These are phyloP conservation scores for Sylvia atricapilla DNA, from an alignment of 2,113 vertebrate genomes.

Conservation along the genomic window DNA sequence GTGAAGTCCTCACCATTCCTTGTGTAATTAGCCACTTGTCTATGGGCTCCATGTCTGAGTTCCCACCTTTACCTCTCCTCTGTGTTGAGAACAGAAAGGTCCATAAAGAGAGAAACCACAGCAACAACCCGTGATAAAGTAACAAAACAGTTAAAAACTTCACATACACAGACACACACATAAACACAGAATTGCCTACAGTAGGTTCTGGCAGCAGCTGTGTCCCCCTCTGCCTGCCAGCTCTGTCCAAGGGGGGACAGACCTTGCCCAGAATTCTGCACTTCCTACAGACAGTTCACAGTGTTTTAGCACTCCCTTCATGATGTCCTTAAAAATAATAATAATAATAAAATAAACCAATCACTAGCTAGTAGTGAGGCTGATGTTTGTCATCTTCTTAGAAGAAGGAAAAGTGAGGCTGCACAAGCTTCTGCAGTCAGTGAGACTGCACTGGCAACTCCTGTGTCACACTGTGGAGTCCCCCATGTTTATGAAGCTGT, in stretches of 20 bases:
- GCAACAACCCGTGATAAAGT: slow-evolving; percentile 62
- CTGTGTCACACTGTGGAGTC: accelerated
- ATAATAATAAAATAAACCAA: background rate
- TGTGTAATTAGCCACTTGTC: slow-evolving; percentile 99
- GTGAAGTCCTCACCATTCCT: slow-evolving; percentile 99
- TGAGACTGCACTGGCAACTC: background rate
- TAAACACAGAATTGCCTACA: background rate
- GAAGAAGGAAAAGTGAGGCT: background rate
- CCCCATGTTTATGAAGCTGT: background rate
- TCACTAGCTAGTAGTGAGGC: slow-evolving; percentile 4
- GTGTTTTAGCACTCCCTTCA: background rate
- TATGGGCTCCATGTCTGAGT: slow-evolving; percentile 95
- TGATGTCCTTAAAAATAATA: background rate
- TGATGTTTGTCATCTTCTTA: slow-evolving; percentile 46
- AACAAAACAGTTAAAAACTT: slow-evolving; percentile 18
- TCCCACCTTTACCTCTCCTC: slow-evolving; percentile 91
- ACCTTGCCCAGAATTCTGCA: background rate
- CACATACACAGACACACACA: background rate
- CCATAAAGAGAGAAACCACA: slow-evolving; percentile 79
- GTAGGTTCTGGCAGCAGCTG: background rate
- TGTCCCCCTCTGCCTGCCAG: background rate
- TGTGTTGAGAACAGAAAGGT: slow-evolving; percentile 84
- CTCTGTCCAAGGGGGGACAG: background rate
- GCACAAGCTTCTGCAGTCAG: background rate
- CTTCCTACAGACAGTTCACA: slow-evolving; percentile 4